These are phyloP conservation scores for Papilio glaucus DNA, from an alignment of 1,140 invertebrate genomes.

Conservation along the genomic window DNA sequence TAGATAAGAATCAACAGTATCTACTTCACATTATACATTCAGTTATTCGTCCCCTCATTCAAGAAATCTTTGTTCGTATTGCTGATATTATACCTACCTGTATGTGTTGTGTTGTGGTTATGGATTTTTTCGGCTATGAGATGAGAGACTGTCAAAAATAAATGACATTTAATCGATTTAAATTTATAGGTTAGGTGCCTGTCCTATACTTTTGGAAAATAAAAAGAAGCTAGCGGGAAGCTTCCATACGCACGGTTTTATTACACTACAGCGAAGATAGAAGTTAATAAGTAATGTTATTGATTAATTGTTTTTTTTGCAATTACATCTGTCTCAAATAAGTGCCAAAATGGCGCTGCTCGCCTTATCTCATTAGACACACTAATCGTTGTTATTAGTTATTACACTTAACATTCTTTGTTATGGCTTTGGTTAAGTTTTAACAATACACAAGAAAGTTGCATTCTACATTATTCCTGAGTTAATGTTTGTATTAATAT, in stretches of 20 bases:
- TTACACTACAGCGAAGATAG: background rate
- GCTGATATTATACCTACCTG: background rate
- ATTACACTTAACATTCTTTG: conserved; percentile 17
- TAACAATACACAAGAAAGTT: conserved; percentile 62
- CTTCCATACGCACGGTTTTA: conserved; percentile 7
- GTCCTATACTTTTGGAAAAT: conserved; percentile 1
- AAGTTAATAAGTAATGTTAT: conserved; percentile 34
- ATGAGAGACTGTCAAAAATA: conserved; percentile 14
- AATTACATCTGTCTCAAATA: conserved; percentile 10
- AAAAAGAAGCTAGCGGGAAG: background rate
- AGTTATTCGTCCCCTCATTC: too few species aligned
- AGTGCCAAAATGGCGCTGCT: conserved; percentile 36
- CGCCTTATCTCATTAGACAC: conserved; percentile 23
- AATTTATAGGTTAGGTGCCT: conserved; percentile 22
- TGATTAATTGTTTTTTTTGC: conserved; percentile 27
- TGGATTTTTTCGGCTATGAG: background rate
- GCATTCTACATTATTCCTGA: conserved; percentile 65
- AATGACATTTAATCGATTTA: conserved; percentile 12
- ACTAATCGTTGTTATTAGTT: conserved; percentile 28
- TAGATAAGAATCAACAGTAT: too few species aligned
- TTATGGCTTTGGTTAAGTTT: conserved; percentile 46
- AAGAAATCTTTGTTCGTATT: too few species aligned
- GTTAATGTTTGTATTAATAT: conserved; percentile 60
- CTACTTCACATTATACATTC: too few species aligned
- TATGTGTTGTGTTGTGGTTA: background rate